Evolutionary conservation across 2,113 vertebrate species (phyloP), one percentile per base, ranked within the genome.

Genomic region (Amazona vittata): DNA sequence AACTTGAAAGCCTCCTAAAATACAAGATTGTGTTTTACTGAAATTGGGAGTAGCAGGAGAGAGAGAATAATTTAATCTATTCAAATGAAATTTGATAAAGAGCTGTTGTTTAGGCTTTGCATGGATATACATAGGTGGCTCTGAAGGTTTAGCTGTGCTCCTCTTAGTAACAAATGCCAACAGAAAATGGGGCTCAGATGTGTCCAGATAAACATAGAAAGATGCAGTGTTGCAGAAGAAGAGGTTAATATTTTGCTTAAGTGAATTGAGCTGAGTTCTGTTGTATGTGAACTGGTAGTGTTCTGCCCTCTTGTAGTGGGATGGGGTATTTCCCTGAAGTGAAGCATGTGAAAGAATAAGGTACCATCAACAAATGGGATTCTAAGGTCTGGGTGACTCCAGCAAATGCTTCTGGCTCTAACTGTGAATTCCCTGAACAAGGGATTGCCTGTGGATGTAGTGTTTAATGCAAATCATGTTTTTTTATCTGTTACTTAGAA

Each of bases 101-200:
- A 50, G 26, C 29, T 83, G 17, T 47, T 62, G 24, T 52, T 82
- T 17, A 84, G 75, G 17, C 18, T 44, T 87, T 67, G 21, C 0
- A 1, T 76, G 19, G 35, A n/a, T 3, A 0, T 25, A 11, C 0
- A 0, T 5, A 2, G 9, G 9, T 20, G 7, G n/a, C 18, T 67
- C 11, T 47, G 43, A 37, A 79, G 52, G 15, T 52, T 28, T n/a
- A 60, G 12, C 22, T 47, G 13, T 37, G 16, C 7, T 53, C 4
- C 11, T 84, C 16, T 29, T 67, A 15, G 5, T 47, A 17, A 24
- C 26, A 73, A 73, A 74, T 29, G 15, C 26, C 12, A n/a, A 4
- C 25, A 62, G 47, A 53, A 76, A 59, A 44, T 24, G 6, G 11
- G 14, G 6, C 33, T 76, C 21, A 18, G 22, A 15, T 29, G 24